Percentiles rank a stretch among this genome's conserved stretches.
Evolutionary conservation across 2,113 vertebrate species (phyloP).

Genomic region (Passer montanus): DNA sequence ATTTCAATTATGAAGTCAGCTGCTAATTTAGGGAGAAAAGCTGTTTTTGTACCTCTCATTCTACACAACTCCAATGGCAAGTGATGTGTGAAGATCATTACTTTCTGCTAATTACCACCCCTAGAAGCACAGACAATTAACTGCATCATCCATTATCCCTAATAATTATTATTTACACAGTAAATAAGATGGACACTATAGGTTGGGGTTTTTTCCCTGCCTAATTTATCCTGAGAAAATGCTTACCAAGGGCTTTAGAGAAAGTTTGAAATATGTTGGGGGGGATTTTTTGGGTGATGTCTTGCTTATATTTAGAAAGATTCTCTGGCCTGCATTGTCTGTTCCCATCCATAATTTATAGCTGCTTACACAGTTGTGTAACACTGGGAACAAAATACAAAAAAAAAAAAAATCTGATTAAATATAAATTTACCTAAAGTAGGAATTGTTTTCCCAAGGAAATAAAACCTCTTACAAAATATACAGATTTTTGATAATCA

Average conservation of each 20-base stretch:
- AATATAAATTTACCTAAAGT: neutral
- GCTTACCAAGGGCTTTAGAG: neutral
- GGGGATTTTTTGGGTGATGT: neutral
- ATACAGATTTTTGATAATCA: neutral
- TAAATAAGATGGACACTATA: neutral
- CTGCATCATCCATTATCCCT: neutral
- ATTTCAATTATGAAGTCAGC: neutral
- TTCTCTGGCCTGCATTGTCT: neutral
- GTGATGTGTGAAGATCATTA: slow-evolving; percentile 1
- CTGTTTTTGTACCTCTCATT: neutral
- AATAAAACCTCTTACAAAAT: neutral
- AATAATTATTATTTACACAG: slow-evolving; percentile 40
- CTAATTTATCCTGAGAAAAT: neutral
- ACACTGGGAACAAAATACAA: neutral
- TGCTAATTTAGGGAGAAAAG: neutral
- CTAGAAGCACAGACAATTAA: neutral
- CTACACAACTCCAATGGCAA: neutral
- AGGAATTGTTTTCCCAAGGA: neutral
- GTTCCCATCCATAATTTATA: neutral
- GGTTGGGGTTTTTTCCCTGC: neutral
- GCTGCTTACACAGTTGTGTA: neutral
- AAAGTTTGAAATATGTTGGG: neutral
- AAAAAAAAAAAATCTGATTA: neutral
- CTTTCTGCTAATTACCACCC: slow-evolving; percentile 15
- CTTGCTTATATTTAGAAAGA: neutral